Evolutionary conservation across 2,888 invertebrate species (phyloP).

Genomic region (Lasioglossum villosulum): DNA sequence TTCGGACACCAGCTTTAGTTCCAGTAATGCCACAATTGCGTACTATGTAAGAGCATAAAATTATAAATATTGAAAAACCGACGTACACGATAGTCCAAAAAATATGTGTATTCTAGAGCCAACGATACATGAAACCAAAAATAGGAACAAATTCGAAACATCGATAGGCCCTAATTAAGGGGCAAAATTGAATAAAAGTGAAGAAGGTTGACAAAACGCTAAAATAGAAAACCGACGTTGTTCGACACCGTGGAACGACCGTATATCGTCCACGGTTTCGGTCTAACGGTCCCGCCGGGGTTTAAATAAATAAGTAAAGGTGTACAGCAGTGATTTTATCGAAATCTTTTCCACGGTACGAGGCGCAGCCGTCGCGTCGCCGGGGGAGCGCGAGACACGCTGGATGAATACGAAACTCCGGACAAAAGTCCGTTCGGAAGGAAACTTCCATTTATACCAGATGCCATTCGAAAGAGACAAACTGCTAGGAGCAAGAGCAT

Average conservation of each 20-base stretch:
- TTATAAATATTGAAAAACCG: background rate
- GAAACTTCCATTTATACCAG: constrained; percentile 54
- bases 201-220: background rate
- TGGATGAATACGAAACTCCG: constrained; percentile 49
- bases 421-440: constrained; percentile 51
- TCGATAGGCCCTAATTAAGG: background rate
- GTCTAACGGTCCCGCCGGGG: background rate
- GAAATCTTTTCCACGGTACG: constrained; percentile 38
- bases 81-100: background rate
- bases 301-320: constrained; percentile 38
- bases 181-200: background rate
- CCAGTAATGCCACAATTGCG: too few relatives aligned
- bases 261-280: background rate
- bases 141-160: background rate
- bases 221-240: background rate
- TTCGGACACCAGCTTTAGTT: too few relatives aligned
- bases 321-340: constrained; percentile 39
- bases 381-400: background rate
- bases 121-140: background rate
- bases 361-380: constrained; percentile 11
- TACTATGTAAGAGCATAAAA: background rate
- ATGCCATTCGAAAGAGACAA: constrained; percentile 52
- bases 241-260: background rate
- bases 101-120: background rate
- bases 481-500: constrained; percentile 48